Evolutionary conservation across 2,888 invertebrate genomes (phyloP).

Genomic region (Hedya salicella): DNA sequence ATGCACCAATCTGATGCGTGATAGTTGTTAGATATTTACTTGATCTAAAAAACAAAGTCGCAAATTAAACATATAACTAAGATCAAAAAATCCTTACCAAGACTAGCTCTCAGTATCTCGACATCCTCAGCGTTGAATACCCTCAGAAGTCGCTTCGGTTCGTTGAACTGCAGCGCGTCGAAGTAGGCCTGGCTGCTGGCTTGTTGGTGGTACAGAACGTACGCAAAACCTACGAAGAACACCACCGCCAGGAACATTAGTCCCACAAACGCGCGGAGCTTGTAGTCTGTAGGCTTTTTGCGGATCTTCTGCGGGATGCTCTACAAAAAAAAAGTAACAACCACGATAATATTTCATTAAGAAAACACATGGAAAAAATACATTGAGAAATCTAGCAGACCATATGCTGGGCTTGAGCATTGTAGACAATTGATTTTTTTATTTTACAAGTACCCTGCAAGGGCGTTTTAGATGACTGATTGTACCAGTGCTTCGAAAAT

Average conservation of each 20-base stretch:
- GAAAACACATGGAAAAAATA: no score
- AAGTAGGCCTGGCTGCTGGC: constrained; percentile 93
- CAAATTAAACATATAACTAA: no score
- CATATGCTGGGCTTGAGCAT: no score
- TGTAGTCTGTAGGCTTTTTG: constrained; percentile 90
- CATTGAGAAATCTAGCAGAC: no score
- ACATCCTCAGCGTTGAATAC: constrained; percentile 89
- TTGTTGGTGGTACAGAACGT: constrained; percentile 93
- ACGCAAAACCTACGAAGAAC: constrained; percentile 93
- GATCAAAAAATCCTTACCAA: constrained; percentile 85
- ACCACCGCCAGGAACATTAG: constrained; percentile 92
- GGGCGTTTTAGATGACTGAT: no score
- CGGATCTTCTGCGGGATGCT: constrained; percentile 90
- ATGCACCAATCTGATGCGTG: no score
- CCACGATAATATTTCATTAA: no score
- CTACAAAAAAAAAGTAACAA: constrained; percentile 72
- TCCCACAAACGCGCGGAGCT: constrained; percentile 91
- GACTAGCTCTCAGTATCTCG: constrained; percentile 88
- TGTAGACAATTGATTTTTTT: no score
- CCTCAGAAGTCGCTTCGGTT: constrained; percentile 89
- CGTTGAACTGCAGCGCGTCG: constrained; percentile 92
- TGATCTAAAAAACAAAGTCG: no score
- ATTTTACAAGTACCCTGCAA: no score
- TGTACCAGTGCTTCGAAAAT: no score
- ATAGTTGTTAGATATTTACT: no score